phyloP scores from a whole-genome alignment of 1,140 invertebrate genomes.

The Phymorhynchus buccinoides region DNA sequence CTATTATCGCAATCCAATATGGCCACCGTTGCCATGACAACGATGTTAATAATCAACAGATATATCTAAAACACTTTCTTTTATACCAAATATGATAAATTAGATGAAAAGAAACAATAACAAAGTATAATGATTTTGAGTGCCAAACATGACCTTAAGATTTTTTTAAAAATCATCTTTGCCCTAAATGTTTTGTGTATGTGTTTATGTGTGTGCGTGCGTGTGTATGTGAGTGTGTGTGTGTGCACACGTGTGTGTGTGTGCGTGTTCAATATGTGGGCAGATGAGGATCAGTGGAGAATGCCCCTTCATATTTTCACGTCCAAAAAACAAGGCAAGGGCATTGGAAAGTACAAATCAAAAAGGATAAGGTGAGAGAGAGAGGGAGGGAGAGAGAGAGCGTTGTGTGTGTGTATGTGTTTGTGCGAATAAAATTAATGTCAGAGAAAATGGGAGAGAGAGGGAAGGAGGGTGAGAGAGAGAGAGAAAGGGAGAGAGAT shows the following conservation, averaged over 20 bases:
- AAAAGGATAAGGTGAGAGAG: constrained; percentile 32
- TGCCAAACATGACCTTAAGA: too few species aligned
- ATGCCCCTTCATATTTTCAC: constrained; percentile 29
- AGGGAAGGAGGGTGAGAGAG: not conserved
- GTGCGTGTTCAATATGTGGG: not conserved
- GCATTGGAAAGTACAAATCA: constrained; percentile 28
- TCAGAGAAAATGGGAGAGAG: not conserved
- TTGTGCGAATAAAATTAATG: not conserved
- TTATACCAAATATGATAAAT: not conserved
- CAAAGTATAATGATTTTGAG: too few species aligned
- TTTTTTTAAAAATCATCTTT: too few species aligned
- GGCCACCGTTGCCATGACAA: too few species aligned
- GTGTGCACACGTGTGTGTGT: not conserved
- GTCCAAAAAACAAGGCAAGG: constrained; percentile 33
- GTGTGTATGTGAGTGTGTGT: not conserved
- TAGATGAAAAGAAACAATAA: too few species aligned
- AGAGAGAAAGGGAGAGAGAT: not conserved
- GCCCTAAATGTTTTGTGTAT: too few species aligned
- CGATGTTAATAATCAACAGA: too few species aligned
- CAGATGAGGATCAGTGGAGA: constrained; percentile 38
- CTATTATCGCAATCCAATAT: too few species aligned
- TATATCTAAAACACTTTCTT: too few species aligned
- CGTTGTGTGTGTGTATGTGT: not conserved
- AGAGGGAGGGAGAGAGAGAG: not conserved
- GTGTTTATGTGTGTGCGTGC: not conserved